phyloP scores from a whole-genome alignment of 2,113 vertebrate species.

The Rhodinocichla rosea region DNA sequence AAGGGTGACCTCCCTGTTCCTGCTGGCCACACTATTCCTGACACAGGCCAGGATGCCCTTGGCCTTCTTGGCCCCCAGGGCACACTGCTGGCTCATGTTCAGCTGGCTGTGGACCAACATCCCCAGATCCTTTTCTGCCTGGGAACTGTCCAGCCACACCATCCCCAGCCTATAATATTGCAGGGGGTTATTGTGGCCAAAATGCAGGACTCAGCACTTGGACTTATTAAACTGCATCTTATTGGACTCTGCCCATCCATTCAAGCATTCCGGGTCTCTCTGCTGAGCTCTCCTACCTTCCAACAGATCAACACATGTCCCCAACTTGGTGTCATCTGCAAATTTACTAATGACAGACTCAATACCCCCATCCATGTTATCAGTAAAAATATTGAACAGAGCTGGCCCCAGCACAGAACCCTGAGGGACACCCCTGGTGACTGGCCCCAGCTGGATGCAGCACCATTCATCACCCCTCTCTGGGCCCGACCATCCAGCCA shows the following conservation, averaged over 20 bases:
- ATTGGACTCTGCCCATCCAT: background rate
- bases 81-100: background rate
- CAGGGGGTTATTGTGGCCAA: background rate
- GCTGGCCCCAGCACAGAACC: background rate
- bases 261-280: background rate
- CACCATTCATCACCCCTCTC: background rate
- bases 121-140: background rate
- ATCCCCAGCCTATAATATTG: accelerated
- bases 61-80: background rate
- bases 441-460: background rate
- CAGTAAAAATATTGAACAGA: background rate
- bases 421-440: background rate
- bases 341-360: background rate
- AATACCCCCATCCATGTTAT: background rate
- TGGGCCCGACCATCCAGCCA: accelerated
- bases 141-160: background rate
- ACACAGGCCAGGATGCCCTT: accelerated
- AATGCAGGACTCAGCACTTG: background rate
- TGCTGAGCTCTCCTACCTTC: background rate
- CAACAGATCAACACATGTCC: accelerated
- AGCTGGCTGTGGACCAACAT: accelerated
- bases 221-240: background rate
- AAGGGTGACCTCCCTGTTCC: background rate
- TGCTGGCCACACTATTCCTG: background rate
- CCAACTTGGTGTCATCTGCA: background rate